These are phyloP conservation scores for Silurus asotus DNA, from an alignment of 2,113 vertebrate species.

Conservation along the genomic window DNA sequence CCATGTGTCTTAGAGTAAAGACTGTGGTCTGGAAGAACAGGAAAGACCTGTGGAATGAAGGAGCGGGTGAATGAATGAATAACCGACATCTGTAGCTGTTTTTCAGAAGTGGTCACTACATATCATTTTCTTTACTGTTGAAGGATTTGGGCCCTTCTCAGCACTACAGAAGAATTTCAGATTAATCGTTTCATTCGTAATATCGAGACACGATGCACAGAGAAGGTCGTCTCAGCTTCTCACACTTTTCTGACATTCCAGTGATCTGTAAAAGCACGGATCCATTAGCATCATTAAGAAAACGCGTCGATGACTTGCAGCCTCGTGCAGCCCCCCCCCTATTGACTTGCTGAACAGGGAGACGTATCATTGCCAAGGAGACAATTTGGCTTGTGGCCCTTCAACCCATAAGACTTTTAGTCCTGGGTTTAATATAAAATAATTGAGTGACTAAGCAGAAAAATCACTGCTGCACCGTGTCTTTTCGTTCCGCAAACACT, in stretches of 20 bases:
- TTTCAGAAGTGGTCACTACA: not conserved
- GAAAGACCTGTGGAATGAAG: not conserved
- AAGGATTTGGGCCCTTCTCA: not conserved
- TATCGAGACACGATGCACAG: not conserved
- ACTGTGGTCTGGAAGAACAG: not conserved
- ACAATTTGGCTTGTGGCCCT: slow-evolving; percentile 54
- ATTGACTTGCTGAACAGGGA: slow-evolving; percentile 22
- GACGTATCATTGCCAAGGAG: slow-evolving; percentile 51
- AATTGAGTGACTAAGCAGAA: slow-evolving; percentile 63
- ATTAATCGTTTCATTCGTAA: not conserved
- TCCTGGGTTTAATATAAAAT: slow-evolving; percentile 52
- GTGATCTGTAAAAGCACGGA: not conserved
- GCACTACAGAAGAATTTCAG: not conserved
- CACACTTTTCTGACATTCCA: not conserved
- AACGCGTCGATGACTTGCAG: slow-evolving; percentile 21
- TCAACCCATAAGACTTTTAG: slow-evolving; percentile 51
- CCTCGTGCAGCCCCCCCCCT: not conserved
- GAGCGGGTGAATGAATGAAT: not conserved
- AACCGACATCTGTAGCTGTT: not conserved
- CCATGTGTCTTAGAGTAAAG: not conserved
- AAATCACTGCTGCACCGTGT: slow-evolving; percentile 46
- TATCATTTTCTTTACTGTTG: not conserved
- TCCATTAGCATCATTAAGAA: slow-evolving; percentile 40
- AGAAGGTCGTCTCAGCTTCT: slow-evolving; percentile 14
- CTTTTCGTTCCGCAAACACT: slow-evolving; percentile 40